Base-by-base conservation (phyloP, 2,888 invertebrate species). In the Sisyra nigra region DNA sequence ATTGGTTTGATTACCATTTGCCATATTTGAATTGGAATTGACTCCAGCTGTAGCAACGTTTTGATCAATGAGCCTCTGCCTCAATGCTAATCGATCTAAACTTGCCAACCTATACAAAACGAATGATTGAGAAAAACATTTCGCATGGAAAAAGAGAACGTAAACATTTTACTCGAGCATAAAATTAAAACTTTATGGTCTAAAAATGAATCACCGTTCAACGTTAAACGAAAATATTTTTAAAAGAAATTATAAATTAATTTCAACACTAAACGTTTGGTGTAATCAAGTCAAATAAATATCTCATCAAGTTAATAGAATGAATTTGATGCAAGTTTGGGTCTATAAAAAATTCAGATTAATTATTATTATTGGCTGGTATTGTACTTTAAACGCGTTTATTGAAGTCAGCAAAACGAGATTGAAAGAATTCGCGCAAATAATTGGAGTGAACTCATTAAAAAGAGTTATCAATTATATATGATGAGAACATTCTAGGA, bases 41-140 rank as follows among this genome's bases (percentile, higher is more conserved):
- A 44, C 37, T 31, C 50, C 52, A 13, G 55, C 62, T 56, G 56
- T 60, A 49, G 67, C 76, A 24, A 7, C 7, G 69, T 65, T 76
- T 72, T 78, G 76, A 57, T 84, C 85, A 57, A 84, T 78, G 54
- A 85, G 77, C 57, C 85, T 77, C 62, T 86, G 86, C 47, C 85
- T 71, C 52, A 83, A 72, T 38, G 86, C 86, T 56, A 87, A 68
- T 58, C 85, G 73, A 63, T 87, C 87, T 49, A 87, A 72, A 59
- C 85, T 85, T 44, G 85, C 81, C 52, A 86, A 69, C 48, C 43
- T 43, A 41, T n/a, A 35, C 11, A 37, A 6, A 37, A 19, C 17
- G 19, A 37, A 19, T 19, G 10, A 13, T 13, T 37, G 19, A 19
- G 17, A 35, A 35, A 35, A 35, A 15, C 9, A 8, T n/a, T 14